Percentiles rank a stretch among this genome's conserved stretches.
Evolutionary conservation across 2,888 invertebrate species (phyloP).

Genomic region (Terebella lapidaria): DNA sequence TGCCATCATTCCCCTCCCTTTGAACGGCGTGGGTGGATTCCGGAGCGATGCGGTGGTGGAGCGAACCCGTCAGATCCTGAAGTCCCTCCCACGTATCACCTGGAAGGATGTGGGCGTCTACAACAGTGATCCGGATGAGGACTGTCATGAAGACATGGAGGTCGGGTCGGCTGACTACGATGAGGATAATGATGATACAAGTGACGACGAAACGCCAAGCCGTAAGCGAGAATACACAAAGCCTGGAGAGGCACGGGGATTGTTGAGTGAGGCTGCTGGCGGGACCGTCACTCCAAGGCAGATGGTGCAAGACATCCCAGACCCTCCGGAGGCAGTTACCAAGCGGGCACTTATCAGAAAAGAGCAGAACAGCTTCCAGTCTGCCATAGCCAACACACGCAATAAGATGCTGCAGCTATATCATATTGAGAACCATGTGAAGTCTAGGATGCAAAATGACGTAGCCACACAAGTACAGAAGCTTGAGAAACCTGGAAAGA

Average conservation of each 20-base stretch:
- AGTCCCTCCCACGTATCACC: constrained; percentile 2
- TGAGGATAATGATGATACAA: not conserved
- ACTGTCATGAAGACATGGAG: not conserved
- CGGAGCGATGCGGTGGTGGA: constrained; percentile 11
- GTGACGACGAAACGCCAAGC: constrained; percentile 2
- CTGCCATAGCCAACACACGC: not conserved
- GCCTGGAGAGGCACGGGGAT: not conserved
- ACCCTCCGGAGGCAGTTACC: not conserved
- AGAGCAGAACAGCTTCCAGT: not conserved
- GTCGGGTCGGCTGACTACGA: not conserved
- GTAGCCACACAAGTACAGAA: not conserved
- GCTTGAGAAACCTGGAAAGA: not conserved
- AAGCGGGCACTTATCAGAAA: not conserved
- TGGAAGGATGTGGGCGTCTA: too few species aligned
- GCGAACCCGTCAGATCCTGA: constrained; percentile 1
- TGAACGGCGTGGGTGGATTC: constrained; percentile 7
- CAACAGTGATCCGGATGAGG: not conserved
- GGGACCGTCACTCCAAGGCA: not conserved
- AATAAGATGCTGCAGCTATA: constrained; percentile 3
- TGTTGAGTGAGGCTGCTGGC: not conserved
- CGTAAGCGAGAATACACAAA: not conserved
- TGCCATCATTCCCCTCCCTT: constrained; percentile 9
- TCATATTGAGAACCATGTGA: not conserved
- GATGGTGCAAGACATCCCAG: not conserved
- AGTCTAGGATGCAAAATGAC: not conserved